These are phyloP conservation scores for Harpagifer antarcticus DNA, from an alignment of 2,797 vertebrate genomes.

Conservation along the genomic window DNA sequence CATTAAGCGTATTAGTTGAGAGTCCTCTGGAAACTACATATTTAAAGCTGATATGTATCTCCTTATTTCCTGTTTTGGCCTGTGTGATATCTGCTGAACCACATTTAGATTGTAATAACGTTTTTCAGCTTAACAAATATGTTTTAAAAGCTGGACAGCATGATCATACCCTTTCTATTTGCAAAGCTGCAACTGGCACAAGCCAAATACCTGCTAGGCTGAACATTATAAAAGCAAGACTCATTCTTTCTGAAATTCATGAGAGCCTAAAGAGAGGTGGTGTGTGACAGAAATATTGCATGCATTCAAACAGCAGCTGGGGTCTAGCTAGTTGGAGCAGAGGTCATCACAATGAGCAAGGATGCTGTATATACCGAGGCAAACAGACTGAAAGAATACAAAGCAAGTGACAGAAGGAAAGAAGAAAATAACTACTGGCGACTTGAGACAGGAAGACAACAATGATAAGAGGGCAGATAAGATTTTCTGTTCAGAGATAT, in stretches of 20 bases:
- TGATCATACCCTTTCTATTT: constrained; percentile 1
- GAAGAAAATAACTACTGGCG: constrained; percentile 9
- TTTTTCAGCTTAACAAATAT: constrained; percentile 19
- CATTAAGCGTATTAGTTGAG: not conserved
- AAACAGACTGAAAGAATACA: constrained; percentile 11
- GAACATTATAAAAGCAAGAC: constrained; percentile 29
- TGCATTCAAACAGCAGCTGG: constrained; percentile 37
- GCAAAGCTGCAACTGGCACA: constrained; percentile 27
- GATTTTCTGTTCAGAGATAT: not conserved
- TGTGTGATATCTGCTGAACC: constrained; percentile 10
- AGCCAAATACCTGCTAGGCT: constrained; percentile 12
- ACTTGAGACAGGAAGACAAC: constrained; percentile 7
- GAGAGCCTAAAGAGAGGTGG: constrained; percentile 35
- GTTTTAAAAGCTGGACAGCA: constrained; percentile 25
- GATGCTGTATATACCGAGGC: constrained; percentile 13
- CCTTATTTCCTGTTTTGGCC: constrained; percentile 7
- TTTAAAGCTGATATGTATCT: constrained; percentile 12
- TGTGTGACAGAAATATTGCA: constrained; percentile 37
- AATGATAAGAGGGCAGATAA: constrained; percentile 7
- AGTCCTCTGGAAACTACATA: no score
- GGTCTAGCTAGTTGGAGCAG: constrained; percentile 23
- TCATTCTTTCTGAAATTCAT: constrained; percentile 37
- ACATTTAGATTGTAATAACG: constrained; percentile 24
- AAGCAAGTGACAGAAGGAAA: constrained; percentile 3
- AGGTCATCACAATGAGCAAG: constrained; percentile 11